phyloP scores from a whole-genome alignment of 2,888 invertebrate species.

The Cantharis nigra region DNA sequence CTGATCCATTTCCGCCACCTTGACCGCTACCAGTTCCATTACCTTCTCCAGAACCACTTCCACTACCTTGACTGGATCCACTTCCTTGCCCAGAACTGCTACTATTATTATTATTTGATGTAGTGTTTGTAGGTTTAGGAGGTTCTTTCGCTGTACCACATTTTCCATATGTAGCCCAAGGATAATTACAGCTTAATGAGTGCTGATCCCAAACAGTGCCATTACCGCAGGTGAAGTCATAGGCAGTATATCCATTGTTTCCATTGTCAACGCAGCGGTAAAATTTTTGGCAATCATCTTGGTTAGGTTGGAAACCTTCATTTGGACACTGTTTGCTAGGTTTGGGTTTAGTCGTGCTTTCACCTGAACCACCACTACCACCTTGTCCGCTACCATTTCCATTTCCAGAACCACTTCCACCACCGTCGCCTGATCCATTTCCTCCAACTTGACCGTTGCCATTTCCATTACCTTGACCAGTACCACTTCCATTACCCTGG shows the following conservation, averaged over 20 bases:
- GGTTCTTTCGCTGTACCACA: constrained; percentile 19
- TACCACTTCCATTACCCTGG: background rate
- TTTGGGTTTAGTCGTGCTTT: background rate
- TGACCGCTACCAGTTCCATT: background rate
- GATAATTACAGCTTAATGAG: constrained; percentile 16
- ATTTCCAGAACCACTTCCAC: background rate
- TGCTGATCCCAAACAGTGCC: constrained; percentile 29
- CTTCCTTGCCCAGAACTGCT: background rate
- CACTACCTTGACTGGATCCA: background rate
- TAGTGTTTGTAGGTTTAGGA: background rate
- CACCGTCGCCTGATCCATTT: background rate
- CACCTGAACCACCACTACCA: background rate
- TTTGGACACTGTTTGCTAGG: constrained; percentile 15
- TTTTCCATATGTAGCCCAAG: constrained; percentile 25
- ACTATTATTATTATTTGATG: background rate
- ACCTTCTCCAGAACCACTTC: background rate
- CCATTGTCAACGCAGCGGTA: constrained; percentile 72
- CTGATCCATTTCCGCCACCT: background rate
- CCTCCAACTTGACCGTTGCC: background rate
- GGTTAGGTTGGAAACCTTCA: constrained; percentile 9
- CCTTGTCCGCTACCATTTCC: constrained; percentile 2
- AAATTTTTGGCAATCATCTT: constrained; percentile 70
- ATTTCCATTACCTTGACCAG: background rate
- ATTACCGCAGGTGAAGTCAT: constrained; percentile 75
- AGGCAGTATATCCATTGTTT: constrained; percentile 63